Conservation (phyloP, 2,888 invertebrate species). For the Tinea pellionella region DNA sequence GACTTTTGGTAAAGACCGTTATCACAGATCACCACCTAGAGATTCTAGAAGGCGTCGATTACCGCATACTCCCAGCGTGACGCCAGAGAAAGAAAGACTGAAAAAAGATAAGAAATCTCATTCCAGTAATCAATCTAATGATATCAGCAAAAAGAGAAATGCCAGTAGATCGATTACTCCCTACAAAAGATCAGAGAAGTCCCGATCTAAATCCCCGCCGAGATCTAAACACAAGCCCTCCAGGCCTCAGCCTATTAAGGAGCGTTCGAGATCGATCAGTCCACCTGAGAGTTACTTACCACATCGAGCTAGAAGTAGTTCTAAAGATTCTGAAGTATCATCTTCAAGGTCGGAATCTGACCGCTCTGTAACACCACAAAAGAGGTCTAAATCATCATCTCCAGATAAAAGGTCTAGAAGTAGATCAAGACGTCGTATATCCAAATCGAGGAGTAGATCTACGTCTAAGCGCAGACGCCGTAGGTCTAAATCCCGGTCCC, state of each 20-base stretch:
- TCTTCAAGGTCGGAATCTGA: not conserved
- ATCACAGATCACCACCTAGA: not conserved
- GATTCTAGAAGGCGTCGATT: not conserved
- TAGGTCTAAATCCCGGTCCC: slow-evolving; percentile 30
- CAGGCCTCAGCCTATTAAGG: slow-evolving; percentile 16
- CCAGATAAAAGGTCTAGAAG: slow-evolving; percentile 35
- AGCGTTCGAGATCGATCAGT: slow-evolving; percentile 45
- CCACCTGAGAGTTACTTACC: slow-evolving; percentile 46
- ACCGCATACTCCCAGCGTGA: not conserved
- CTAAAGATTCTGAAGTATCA: not conserved
- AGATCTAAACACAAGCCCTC: not conserved
- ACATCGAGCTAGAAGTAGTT: not conserved
- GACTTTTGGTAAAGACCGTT: not conserved
- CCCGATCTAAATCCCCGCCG: not conserved
- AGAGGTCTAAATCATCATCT: slow-evolving; percentile 27
- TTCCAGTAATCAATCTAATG: slow-evolving; percentile 33
- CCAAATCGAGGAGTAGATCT: slow-evolving; percentile 28
- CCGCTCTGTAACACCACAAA: not conserved
- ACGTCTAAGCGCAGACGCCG: slow-evolving; percentile 34
- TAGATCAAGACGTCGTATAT: slow-evolving; percentile 26
- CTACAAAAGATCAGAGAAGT: not conserved
- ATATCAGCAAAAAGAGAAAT: not conserved
- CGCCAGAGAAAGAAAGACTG: slow-evolving; percentile 21
- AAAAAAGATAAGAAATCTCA: slow-evolving; percentile 26
- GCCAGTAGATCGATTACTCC: not conserved